Conservation (phyloP, 2,888 invertebrate species). For the Leucophora obtusa region DNA sequence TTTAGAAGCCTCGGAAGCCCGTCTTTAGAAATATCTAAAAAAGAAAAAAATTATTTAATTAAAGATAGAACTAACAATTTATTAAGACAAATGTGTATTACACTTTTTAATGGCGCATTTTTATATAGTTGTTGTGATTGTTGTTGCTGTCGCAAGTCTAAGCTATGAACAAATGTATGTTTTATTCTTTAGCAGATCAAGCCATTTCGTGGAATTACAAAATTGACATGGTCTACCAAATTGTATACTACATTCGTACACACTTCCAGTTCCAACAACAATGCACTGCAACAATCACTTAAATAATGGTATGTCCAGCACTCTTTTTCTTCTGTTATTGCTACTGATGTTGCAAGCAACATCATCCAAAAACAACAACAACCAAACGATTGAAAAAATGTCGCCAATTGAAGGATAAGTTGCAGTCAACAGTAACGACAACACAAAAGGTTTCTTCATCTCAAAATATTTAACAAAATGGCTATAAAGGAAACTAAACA, state of each 20-base stretch:
- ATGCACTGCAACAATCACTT: conserved; percentile 63
- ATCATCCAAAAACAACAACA: conserved; percentile 19
- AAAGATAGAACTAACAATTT: too few relatives aligned
- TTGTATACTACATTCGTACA: conserved; percentile 36
- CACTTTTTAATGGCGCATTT: too few relatives aligned
- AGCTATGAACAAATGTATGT: conserved; percentile 32
- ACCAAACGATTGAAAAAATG: conserved; percentile 68
- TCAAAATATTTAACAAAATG: conserved; percentile 28
- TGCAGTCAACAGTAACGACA: conserved; percentile 65
- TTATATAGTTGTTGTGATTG: too few relatives aligned
- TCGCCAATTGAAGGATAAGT: conserved; percentile 76
- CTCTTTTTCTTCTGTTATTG: conserved; percentile 24
- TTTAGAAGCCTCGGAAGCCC: too few relatives aligned
- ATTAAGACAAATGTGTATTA: too few relatives aligned
- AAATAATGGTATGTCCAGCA: conserved; percentile 62
- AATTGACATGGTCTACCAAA: conserved; percentile 72
- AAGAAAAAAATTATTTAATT: too few relatives aligned
- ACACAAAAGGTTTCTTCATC: conserved; percentile 55
- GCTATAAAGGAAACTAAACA: conserved; percentile 17
- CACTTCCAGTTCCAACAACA: conserved; percentile 10
- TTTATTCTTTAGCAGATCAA: conserved; percentile 65
- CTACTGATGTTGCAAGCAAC: conserved; percentile 36
- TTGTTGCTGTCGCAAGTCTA: conserved; percentile 43
- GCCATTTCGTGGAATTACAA: conserved; percentile 76
- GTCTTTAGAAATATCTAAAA: too few relatives aligned